Conservation (phyloP, 2,888 invertebrate species). For the Nebria salina region DNA sequence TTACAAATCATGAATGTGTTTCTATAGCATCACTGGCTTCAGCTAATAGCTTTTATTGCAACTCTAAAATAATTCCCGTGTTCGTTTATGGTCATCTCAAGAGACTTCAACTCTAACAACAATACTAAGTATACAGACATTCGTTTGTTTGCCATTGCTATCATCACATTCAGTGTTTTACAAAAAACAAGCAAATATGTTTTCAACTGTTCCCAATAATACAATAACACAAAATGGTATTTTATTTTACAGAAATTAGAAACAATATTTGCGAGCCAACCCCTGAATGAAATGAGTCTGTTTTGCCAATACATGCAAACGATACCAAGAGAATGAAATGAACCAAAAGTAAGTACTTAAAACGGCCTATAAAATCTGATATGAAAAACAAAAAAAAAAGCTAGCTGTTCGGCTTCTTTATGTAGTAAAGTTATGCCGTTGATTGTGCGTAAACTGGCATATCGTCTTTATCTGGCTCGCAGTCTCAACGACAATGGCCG, state of each 20-base stretch:
- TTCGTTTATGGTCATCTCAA: conserved; percentile 30
- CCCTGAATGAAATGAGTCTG: no score
- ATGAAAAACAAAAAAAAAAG: neutral
- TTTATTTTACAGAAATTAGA: no score
- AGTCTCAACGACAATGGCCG: conserved; percentile 24
- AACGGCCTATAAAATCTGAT: neutral
- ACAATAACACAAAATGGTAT: no score
- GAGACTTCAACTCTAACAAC: neutral
- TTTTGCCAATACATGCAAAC: neutral
- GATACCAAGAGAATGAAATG: neutral
- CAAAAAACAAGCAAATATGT: neutral
- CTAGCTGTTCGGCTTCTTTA: neutral
- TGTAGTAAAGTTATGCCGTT: neutral
- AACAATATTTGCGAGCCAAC: no score
- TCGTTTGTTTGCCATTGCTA: conserved; percentile 8
- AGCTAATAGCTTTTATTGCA: conserved; percentile 45
- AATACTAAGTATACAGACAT: conserved; percentile 10
- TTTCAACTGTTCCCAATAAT: no score
- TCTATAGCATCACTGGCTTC: neutral
- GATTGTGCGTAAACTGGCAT: conserved; percentile 4
- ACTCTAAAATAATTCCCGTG: conserved; percentile 45
- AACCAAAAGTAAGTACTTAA: neutral
- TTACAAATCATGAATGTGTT: conserved; percentile 36
- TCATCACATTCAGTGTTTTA: conserved; percentile 4
- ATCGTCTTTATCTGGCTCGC: conserved; percentile 7